Percentiles rank a stretch among this genome's conserved stretches.
Evolutionary conservation across 2,113 vertebrate species (phyloP).

Genomic region (Cyprinus carpio): DNA sequence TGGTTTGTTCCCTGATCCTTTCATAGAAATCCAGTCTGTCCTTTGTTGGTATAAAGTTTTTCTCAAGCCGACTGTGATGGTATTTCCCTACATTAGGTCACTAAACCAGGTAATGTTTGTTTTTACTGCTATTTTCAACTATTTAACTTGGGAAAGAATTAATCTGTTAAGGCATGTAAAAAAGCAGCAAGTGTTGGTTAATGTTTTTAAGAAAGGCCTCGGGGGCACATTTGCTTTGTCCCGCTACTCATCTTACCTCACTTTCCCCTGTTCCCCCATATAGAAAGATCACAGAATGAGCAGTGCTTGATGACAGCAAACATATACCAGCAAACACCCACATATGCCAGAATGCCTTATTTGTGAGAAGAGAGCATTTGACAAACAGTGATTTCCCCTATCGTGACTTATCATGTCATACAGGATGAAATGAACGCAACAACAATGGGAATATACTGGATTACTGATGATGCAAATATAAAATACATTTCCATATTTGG

Average conservation of each 20-base stretch:
- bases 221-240: background rate
- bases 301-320: background rate
- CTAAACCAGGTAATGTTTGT: background rate
- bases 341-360: too few species aligned
- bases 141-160: background rate
- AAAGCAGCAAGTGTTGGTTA: background rate
- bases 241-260: background rate
- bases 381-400: background rate
- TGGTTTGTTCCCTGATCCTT: conserved; percentile 1
- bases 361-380: background rate
- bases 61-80: background rate
- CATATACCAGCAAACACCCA: background rate
- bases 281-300: background rate
- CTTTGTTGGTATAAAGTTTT: background rate
- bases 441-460: background rate
- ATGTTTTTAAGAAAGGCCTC: background rate
- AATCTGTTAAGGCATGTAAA: background rate
- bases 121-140: background rate
- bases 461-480: too few species aligned
- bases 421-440: background rate
- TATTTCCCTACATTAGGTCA: background rate
- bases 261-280: background rate
- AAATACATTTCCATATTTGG: too few species aligned
- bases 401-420: background rate
- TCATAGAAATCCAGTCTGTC: background rate